Percentiles rank a stretch among this genome's conserved stretches.
These are phyloP conservation scores for Conomelus anceps DNA, from an alignment of 2,888 invertebrate genomes.

Conservation along the genomic window DNA sequence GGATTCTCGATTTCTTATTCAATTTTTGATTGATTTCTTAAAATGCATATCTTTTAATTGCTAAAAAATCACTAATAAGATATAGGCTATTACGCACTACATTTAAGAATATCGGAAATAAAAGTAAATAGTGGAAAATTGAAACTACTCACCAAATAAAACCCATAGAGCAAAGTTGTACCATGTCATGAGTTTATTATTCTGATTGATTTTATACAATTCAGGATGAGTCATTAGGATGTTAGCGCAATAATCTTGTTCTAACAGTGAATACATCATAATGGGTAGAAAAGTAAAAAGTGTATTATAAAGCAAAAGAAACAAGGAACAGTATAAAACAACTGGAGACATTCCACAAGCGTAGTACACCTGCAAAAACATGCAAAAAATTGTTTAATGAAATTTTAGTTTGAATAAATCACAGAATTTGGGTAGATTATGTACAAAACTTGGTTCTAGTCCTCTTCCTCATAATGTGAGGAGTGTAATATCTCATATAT, in stretches of 20 bases:
- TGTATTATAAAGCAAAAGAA: constrained; percentile 69
- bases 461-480: no score
- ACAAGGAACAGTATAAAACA: constrained; percentile 66
- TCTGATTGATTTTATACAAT: constrained; percentile 56
- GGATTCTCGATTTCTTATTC: no score
- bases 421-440: no score
- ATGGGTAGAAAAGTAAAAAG: constrained; percentile 70
- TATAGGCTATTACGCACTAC: no score
- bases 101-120: no score
- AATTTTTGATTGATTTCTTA: no score
- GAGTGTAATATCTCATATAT: no score
- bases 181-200: constrained; percentile 59
- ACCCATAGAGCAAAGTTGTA: constrained; percentile 57
- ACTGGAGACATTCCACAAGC: constrained; percentile 41
- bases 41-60: no score
- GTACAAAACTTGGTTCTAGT: no score
- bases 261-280: constrained; percentile 63
- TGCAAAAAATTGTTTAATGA: neutral
- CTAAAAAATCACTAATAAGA: no score
- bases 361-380: constrained; percentile 15
- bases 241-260: constrained; percentile 58
- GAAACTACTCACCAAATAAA: constrained; percentile 40
- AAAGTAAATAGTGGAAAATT: neutral
- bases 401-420: constrained; percentile 12
- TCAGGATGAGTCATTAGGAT: constrained; percentile 54